A percentile compares a stretch with the other conserved stretches of the same genome.
Evolutionary conservation across 2,888 invertebrate species (phyloP).

Genomic region (Azorinus chamasolen): DNA sequence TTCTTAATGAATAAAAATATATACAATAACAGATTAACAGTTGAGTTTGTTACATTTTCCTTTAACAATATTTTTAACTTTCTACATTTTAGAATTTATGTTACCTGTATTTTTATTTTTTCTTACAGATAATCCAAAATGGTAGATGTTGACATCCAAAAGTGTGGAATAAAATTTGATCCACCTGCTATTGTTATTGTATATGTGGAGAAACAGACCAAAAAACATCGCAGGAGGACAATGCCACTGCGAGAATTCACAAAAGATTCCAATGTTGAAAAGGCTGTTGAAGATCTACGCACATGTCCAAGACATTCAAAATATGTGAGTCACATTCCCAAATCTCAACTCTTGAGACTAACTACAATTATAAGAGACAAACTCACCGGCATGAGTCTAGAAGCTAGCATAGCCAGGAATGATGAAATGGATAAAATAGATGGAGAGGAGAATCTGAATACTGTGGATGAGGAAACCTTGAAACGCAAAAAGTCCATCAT

Average conservation of each 20-base stretch:
- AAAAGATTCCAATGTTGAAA: conserved; percentile 84
- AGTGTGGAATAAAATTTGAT: conserved; percentile 85
- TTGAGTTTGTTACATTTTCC: too few relatives aligned
- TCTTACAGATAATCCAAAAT: conserved; percentile 54
- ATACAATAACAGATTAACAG: too few relatives aligned
- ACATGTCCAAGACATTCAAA: conserved; percentile 84
- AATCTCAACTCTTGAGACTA: conserved; percentile 86
- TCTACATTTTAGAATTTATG: too few relatives aligned
- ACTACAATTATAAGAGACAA: conserved; percentile 87
- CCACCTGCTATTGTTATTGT: conserved; percentile 85
- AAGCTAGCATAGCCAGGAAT: conserved; percentile 85
- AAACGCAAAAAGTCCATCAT: conserved; percentile 87
- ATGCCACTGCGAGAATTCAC: conserved; percentile 87
- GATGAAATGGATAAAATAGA: conserved; percentile 85
- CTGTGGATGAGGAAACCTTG: conserved; percentile 86
- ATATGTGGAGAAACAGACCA: conserved; percentile 78
- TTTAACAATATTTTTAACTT: too few relatives aligned
- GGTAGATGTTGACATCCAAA: conserved; percentile 72
- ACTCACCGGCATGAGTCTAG: conserved; percentile 85
- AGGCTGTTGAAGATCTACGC: conserved; percentile 84
- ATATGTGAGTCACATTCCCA: conserved; percentile 85
- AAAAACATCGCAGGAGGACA: conserved; percentile 85
- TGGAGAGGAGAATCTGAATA: conserved; percentile 87
- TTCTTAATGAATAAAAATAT: too few relatives aligned
- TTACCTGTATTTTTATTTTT: conserved; percentile 6